These are phyloP conservation scores for Chrysomela aeneicollis DNA, from an alignment of 2,888 invertebrate genomes.

Conservation along the genomic window DNA sequence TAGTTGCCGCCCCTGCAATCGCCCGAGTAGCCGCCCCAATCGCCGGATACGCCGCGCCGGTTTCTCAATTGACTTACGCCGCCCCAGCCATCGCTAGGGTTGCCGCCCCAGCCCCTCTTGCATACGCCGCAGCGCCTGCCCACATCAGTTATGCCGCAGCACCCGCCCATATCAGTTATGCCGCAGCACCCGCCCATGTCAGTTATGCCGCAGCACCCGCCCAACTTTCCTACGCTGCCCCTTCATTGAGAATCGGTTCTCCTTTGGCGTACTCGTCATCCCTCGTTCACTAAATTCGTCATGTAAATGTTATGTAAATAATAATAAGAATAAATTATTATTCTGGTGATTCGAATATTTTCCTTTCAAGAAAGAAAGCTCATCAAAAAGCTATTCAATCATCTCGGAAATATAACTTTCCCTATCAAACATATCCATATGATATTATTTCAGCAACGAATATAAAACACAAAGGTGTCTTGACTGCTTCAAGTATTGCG, in stretches of 20 bases:
- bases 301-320: not conserved
- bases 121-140: slow-evolving; percentile 32
- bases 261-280: slow-evolving; percentile 39
- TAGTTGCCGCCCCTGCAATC: slow-evolving; percentile 32
- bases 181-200: slow-evolving; percentile 26
- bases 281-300: slow-evolving; percentile 35
- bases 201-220: slow-evolving; percentile 48
- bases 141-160: slow-evolving; percentile 19
- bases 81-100: slow-evolving; percentile 27
- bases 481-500: no score
- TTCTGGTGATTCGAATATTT: no score
- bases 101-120: slow-evolving; percentile 16
- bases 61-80: slow-evolving; percentile 30
- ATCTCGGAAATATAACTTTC: no score
- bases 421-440: no score
- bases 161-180: slow-evolving; percentile 48
- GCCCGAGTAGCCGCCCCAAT: slow-evolving; percentile 23
- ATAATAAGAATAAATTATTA: not conserved
- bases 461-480: no score
- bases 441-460: no score
- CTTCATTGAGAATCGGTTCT: slow-evolving; percentile 51
- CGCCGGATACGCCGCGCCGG: slow-evolving; percentile 45
- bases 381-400: no score
- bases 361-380: no score
- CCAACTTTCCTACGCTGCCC: slow-evolving; percentile 13